Evolutionary conservation across 64 coral and sea anemone species (phyloP), one percentile per base, ranked within the genome.

Genomic region (Astreopora myriophthalma): DNA sequence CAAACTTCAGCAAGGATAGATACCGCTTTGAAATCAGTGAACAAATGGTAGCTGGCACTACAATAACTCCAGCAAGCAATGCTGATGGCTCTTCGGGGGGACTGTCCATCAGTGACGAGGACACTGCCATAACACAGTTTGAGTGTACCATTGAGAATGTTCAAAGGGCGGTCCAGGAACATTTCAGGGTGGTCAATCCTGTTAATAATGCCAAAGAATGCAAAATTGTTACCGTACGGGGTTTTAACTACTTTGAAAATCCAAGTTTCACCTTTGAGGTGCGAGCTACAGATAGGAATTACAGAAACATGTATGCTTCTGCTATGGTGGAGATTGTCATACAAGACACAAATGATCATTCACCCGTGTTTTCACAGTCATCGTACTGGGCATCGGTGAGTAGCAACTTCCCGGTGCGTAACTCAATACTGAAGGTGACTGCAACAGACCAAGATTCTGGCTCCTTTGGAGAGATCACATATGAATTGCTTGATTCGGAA

Each of bases 291-390:
- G 95, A 96, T 88, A 63, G 48, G 20, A 90, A 46, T 31, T 93
- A 94, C 33, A 37, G 57, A 28, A 39, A 96, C 46, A 93, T 96
- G 91, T 96, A 73, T 87, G 95, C 95, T 25, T 94, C 87, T 22
- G 81, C 95, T 29, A 8, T 36, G 68, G 86, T 96, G 9, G 74
- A 57, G 13, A 38, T 96, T 6, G 37, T 35, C 1, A 84, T 96
- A 42, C 20, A 55, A 26, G 95, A 96, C 61, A 82, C 69, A 12
- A 96, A 96, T 76, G 64, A 82, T 69, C 80, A 96, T 51, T 0
- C 0, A 13, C 95, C 95, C 11, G 64, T 17, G n/a, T 96, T 96
- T 92, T 94, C 87, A 14, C 86, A 94, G 14, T 28, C 0, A 17
- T 42, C 65, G 1, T 96, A 96, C 75, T 87, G 79, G 95, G 48